Percentiles rank a stretch among this genome's conserved stretches.
These are phyloP conservation scores for Pipistrellus pipistrellus DNA, from an alignment of 2,797 vertebrate genomes.

Conservation along the genomic window DNA sequence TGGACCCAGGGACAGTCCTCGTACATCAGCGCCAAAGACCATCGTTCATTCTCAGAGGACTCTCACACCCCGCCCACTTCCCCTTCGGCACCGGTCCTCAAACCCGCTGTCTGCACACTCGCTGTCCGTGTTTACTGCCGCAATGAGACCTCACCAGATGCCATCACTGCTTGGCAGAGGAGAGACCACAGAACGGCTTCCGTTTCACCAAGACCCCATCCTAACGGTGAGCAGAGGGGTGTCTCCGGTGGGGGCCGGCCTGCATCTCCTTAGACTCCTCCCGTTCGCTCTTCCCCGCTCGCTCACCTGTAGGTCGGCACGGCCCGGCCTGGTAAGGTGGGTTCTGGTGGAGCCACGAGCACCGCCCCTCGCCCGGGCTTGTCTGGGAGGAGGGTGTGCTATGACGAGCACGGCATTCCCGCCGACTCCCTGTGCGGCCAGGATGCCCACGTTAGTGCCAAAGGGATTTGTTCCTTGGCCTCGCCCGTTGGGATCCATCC, in stretches of 20 bases:
- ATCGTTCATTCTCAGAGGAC: too few species aligned
- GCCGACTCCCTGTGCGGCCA: too few species aligned
- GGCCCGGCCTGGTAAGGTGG: too few species aligned
- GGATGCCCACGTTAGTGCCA: neutral
- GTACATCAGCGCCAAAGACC: neutral
- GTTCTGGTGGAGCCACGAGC: neutral
- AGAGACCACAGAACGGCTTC: too few species aligned
- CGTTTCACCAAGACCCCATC: neutral
- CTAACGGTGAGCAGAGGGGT: rapidly evolving
- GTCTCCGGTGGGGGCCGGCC: rapidly evolving
- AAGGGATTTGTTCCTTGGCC: neutral
- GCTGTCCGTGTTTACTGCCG: too few species aligned
- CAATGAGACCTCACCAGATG: too few species aligned
- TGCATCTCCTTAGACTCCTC: neutral
- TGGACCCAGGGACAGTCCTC: neutral
- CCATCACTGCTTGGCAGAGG: neutral
- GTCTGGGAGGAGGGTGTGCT: neutral
- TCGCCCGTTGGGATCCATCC: neutral
- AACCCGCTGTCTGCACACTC: rapidly evolving
- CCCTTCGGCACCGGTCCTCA: rapidly evolving
- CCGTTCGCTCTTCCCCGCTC: neutral
- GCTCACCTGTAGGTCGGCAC: rapidly evolving
- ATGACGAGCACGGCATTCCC: rapidly evolving
- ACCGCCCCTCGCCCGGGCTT: too few species aligned
- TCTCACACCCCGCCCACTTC: rapidly evolving